Evolutionary conservation across 1,140 invertebrate species (phyloP), one percentile per base, ranked within the genome.

Genomic region (Plodia interpunctella): DNA sequence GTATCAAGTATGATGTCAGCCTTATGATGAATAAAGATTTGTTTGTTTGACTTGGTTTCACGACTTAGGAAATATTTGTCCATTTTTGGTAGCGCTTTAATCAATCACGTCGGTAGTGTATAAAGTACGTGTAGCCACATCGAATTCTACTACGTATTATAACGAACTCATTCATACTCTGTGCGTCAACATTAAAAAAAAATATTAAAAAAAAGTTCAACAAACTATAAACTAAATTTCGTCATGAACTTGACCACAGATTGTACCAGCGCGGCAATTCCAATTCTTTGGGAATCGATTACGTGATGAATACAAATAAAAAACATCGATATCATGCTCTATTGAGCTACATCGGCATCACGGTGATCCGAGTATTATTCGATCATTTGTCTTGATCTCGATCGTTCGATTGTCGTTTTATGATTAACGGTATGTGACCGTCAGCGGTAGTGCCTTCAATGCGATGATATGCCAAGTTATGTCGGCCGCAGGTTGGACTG

Each of bases 271-370:
- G 17, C 53, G 51, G 30, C 49, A 53, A 21, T 55, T 55, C 60
- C 59, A 60, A 52, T 56, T 61, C 63, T 57, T 61, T 55, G 59
- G 60, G 60, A 76, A 74, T 77, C 68, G 62, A 68, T 72, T 72
- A 68, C 56, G 38, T 49, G 38, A 65, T 50, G 35, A 63, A 55
- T 70, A 58, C 49, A 56, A 68, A 64, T 66, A 74, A 68, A 65
- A 61, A 57, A 63, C 21, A 20, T 50, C 21, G 63, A 65, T 68
- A 58, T 73, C 65, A 77, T 74, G 76, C 70, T 76, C 76, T 71
- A 77, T 55, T 83, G 76, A 70, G 60, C 74, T 72, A 76, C 51
- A 78, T 78, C 71, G 66, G 66, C 58, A 35, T n/a, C n/a, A n/a
- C 49, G n/a, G 21, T 38, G 19, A 21, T 57, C 19, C 35, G 6